Base-by-base conservation (phyloP, 2,888 invertebrate species). In the Amblyjoppa fuscipennis region DNA sequence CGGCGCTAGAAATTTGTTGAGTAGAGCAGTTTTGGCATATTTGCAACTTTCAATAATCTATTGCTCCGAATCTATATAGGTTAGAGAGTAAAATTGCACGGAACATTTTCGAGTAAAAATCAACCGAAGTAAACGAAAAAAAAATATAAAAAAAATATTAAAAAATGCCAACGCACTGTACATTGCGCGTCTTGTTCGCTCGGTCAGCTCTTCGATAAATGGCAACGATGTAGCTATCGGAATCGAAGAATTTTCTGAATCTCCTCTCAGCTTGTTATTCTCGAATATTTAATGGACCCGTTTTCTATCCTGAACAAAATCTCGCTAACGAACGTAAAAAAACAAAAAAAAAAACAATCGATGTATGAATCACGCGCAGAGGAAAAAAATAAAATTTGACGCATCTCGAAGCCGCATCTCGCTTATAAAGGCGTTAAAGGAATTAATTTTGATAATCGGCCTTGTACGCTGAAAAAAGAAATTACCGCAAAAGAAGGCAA, bases 261-360 rank as follows among this genome's bases (percentile, higher is more conserved):
- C 45, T 45, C 31, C n/a, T 28, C 75, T 61, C 45, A 45, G 74
- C 28, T 74, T 74, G 59, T 16, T 74, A 13, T 49, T 75, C 28
- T 4, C 75, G 13, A 64, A 49, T 49, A 49, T 77, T 82, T 70
- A 56, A 83, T 79, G 34, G 64, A 80, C 75, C 75, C 66, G 56
- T 83, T 83, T 61, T 79, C 64, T 45, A 31, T 13, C n/a, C 41
- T 4, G 13, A 41, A 45, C 61, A n/a, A 20, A n/a, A 45, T 5
- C 16, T 16, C 13, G 1, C 45, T 31, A 11, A 31, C 4, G 31
- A 64, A 11, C 28, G 16, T 34, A 31, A 71, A 31, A 34, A 53
- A 53, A 53, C 9, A 41, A 38, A 38, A 38, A 41, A 41, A 38
- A 20, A 20, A 20, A 20, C 4, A 38, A 38, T 38, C 38, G 4